Evolutionary conservation across 1,140 invertebrate genomes (phyloP).

Genomic region (Laupala kohalensis): DNA sequence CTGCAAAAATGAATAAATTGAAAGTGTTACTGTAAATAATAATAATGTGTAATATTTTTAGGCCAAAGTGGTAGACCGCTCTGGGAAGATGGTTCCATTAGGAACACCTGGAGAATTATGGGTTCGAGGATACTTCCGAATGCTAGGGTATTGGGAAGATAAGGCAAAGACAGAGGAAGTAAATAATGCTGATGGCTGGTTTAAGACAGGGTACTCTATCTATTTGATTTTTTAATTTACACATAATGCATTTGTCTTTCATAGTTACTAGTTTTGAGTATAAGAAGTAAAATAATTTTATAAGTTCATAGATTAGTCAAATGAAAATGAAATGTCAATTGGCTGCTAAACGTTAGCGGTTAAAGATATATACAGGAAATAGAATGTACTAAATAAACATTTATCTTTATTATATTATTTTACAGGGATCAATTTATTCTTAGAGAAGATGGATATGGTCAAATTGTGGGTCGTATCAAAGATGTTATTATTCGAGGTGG

Average conservation of each 20-base stretch:
- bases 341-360: too few relatives aligned
- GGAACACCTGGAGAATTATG: constrained; percentile 70
- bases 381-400: too few relatives aligned
- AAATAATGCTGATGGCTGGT: constrained; percentile 62
- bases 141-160: constrained; percentile 82
- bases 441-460: constrained; percentile 59
- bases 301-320: too few relatives aligned
- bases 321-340: too few relatives aligned
- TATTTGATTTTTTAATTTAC: too few relatives aligned
- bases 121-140: constrained; percentile 64
- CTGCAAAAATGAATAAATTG: too few relatives aligned
- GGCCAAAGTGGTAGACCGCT: constrained; percentile 56
- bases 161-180: constrained; percentile 62
- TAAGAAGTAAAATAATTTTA: too few relatives aligned
- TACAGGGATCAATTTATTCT: constrained; percentile 66
- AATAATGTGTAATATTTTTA: too few relatives aligned
- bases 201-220: constrained; percentile 91
- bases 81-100: constrained; percentile 56
- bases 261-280: too few relatives aligned
- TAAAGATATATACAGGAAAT: too few relatives aligned
- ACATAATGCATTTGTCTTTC: too few relatives aligned
- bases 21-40: too few relatives aligned
- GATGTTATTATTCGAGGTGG: constrained; percentile 87
- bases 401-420: constrained; percentile 1
- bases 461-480: constrained; percentile 71